phyloP scores from a whole-genome alignment of 2,113 vertebrate species.

The Zosterops borbonicus region DNA sequence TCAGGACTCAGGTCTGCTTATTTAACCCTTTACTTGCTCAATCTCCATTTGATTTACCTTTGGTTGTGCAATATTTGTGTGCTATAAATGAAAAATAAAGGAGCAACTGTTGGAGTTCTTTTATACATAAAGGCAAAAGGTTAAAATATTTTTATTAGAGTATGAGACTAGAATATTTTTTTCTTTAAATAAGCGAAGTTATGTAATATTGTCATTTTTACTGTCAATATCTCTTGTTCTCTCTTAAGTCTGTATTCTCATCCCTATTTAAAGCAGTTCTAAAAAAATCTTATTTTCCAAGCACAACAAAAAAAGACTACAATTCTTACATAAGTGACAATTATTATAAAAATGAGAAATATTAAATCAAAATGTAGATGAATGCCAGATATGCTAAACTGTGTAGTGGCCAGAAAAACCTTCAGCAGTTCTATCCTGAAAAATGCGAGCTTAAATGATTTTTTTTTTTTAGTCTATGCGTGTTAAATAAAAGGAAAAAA shows the following conservation, averaged over 20 bases:
- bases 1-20: not conserved
- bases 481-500: not conserved
- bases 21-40: not conserved
- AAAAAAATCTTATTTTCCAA: not conserved
- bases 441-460: not conserved
- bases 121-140: not conserved
- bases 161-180: not conserved
- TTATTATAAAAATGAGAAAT: not conserved
- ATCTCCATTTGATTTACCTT: not conserved
- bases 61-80: not conserved
- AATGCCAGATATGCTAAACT: not conserved
- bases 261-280: not conserved
- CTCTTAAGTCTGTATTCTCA: not conserved
- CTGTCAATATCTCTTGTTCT: not conserved
- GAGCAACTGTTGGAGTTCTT: not conserved
- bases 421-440: not conserved
- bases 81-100: not conserved
- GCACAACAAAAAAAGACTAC: not conserved
- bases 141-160: not conserved
- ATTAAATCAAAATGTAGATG: not conserved
- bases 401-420: not conserved
- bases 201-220: not conserved
- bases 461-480: rapidly evolving
- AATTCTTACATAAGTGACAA: not conserved
- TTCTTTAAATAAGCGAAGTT: not conserved